Percentiles rank a stretch among this genome's conserved stretches.
phyloP scores from a whole-genome alignment of 1,140 invertebrate species.

The Oryzaephilus surinamensis region DNA sequence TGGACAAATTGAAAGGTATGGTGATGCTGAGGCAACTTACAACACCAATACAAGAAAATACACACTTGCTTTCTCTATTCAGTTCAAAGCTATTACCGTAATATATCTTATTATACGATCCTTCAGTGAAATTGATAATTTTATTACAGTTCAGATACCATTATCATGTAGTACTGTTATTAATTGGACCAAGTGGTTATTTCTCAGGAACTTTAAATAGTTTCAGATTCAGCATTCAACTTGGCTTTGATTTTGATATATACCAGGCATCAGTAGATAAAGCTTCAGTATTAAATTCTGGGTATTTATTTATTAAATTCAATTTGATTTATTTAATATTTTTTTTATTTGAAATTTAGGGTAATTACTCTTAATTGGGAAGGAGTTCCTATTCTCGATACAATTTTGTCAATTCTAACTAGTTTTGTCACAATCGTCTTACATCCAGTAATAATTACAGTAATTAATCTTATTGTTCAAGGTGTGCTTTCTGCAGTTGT shows the following conservation, averaged over 20 bases:
- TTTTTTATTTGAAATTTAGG: no score
- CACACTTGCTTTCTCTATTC: neutral
- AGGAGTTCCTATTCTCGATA: no score
- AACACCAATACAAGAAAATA: constrained; percentile 16
- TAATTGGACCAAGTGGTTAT: constrained; percentile 38
- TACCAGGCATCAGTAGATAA: constrained; percentile 1
- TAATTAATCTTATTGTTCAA: no score
- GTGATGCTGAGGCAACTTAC: constrained; percentile 36
- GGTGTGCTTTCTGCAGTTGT: no score
- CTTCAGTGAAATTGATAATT: neutral
- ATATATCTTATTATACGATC: neutral
- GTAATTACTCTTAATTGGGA: no score
- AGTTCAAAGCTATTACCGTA: constrained; percentile 1
- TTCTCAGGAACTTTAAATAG: constrained; percentile 33
- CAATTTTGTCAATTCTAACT: no score
- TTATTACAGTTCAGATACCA: constrained; percentile 2
- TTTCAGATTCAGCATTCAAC: neutral
- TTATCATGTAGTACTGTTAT: constrained; percentile 35
- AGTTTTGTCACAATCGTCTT: no score
- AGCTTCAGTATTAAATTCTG: constrained; percentile 23
- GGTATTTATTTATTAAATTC: no score
- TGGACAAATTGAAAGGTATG: constrained; percentile 3
- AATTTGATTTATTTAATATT: no score
- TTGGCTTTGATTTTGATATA: constrained; percentile 3
- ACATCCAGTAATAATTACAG: no score